These are phyloP conservation scores for Clarias pachynema DNA, from an alignment of 2,797 vertebrate genomes.

Conservation along the genomic window DNA sequence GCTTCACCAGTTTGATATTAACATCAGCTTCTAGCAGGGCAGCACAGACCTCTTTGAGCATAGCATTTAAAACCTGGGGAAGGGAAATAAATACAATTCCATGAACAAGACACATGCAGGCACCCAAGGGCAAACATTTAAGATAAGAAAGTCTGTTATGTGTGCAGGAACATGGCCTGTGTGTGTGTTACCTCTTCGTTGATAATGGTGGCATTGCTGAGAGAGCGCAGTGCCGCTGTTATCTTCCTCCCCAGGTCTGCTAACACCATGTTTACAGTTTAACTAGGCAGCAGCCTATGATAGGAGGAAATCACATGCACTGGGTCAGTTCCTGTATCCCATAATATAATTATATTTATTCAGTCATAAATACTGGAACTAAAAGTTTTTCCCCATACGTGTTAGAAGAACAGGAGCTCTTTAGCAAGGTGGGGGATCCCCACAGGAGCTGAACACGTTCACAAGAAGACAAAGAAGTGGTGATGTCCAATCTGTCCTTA, in stretches of 20 bases:
- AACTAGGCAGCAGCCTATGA: slow-evolving; percentile 47
- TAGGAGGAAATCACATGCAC: background rate
- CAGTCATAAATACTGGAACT: background rate
- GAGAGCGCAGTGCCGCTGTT: slow-evolving; percentile 93
- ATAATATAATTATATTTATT: background rate
- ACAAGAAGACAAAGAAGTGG: background rate
- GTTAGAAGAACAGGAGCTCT: slow-evolving; percentile 21
- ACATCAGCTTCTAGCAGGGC: slow-evolving; percentile 96
- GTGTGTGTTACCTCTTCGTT: slow-evolving; percentile 87
- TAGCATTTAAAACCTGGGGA: slow-evolving; percentile 91
- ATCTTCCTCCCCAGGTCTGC: slow-evolving; percentile 98
- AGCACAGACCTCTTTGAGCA: slow-evolving; percentile 97
- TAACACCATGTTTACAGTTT: slow-evolving; percentile 88
- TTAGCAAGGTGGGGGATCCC: slow-evolving; percentile 42
- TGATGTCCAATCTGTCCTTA: slow-evolving; percentile 2
- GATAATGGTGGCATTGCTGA: slow-evolving; percentile 99
- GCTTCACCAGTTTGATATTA: slow-evolving; percentile 97
- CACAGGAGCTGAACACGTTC: background rate
- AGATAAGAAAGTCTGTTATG: no score
- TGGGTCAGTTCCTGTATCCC: background rate
- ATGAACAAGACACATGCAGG: background rate
- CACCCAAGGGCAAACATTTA: background rate
- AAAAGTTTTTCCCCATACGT: slow-evolving; percentile 13
- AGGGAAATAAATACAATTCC: background rate
- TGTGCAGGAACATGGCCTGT: background rate